Conservation (phyloP, 2,113 vertebrate genomes). For the Sprattus sprattus region DNA sequence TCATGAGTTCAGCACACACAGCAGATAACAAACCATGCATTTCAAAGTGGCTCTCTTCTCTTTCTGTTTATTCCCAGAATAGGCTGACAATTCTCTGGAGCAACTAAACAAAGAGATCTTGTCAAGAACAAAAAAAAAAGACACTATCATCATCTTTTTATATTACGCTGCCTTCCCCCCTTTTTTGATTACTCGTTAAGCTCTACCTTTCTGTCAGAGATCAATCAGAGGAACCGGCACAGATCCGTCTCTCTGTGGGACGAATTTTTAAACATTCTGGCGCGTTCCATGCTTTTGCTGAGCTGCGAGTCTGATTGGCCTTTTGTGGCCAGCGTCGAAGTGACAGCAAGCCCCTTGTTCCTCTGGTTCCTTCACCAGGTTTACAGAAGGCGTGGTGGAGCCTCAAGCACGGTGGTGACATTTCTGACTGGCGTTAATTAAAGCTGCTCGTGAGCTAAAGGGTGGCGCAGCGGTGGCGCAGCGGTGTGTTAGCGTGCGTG, state of each 20-base stretch:
- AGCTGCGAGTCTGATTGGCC: neutral
- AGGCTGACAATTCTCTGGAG: neutral
- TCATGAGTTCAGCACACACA: neutral
- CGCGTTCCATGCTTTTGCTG: neutral
- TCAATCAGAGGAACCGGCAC: neutral
- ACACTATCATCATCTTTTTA: neutral
- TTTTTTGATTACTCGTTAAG: neutral
- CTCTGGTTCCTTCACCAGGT: neutral
- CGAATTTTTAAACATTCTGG: neutral
- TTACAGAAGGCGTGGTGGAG: neutral
- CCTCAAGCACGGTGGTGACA: neutral
- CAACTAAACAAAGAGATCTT: neutral
- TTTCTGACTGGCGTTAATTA: conserved; percentile 12
- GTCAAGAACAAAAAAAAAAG: neutral
- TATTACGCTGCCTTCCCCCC: neutral
- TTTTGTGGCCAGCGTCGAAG: neutral
- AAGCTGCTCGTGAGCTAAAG: neutral
- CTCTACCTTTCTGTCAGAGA: neutral
- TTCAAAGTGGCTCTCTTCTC: neutral
- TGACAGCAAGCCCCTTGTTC: neutral
- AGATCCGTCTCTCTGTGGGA: neutral
- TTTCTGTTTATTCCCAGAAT: neutral
- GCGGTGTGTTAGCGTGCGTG: neutral
- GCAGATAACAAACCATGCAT: neutral
- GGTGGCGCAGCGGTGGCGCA: neutral